These are phyloP conservation scores for Catamblyrhynchus diadema DNA, from an alignment of 2,797 vertebrate species.

Conservation along the genomic window DNA sequence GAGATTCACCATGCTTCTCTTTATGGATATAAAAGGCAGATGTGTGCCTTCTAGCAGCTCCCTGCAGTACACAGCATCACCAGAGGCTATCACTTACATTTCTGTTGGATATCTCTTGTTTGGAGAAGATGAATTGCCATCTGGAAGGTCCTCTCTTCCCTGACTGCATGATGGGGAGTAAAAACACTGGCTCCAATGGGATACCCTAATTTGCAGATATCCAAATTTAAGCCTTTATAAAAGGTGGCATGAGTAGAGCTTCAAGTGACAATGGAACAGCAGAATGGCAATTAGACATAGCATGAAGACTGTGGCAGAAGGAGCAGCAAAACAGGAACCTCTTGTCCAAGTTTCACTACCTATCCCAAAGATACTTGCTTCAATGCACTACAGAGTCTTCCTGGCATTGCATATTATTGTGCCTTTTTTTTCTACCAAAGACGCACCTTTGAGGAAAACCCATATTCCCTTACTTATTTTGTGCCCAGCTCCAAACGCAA, in stretches of 20 bases:
- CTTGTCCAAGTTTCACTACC: neutral
- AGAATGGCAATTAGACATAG: neutral
- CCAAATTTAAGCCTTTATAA: neutral
- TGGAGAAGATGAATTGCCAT: neutral
- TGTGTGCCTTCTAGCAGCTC: neutral
- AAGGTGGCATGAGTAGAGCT: neutral
- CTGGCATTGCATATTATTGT: neutral
- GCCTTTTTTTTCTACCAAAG: neutral
- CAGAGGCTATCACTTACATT: neutral
- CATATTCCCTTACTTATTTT: neutral
- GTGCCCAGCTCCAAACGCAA: neutral
- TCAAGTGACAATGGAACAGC: neutral
- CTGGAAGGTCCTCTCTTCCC: neutral
- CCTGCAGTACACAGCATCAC: neutral
- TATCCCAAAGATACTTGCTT: neutral
- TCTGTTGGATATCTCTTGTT: neutral
- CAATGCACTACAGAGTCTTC: rapidly evolving
- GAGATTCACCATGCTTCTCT: neutral
- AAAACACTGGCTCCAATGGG: neutral
- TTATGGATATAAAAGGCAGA: neutral
- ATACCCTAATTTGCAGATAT: neutral
- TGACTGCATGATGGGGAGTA: neutral
- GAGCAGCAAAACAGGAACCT: neutral
- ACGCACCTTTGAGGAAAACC: neutral
- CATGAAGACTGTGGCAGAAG: neutral